Evolutionary conservation across 1,140 invertebrate genomes (phyloP).

Genomic region (Drosophila sturtevanti): DNA sequence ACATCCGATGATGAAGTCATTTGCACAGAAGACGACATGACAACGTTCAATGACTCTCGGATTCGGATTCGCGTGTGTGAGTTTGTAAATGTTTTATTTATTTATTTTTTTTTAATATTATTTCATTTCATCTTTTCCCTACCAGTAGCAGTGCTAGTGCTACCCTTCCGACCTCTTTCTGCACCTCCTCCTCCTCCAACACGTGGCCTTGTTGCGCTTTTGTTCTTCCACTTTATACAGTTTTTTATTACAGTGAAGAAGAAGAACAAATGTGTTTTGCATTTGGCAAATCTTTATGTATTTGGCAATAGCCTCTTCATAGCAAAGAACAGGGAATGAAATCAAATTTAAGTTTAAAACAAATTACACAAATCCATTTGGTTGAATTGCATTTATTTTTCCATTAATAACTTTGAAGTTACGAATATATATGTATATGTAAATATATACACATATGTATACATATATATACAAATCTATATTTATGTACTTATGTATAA

Average conservation of each 20-base stretch:
- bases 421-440: too few species aligned
- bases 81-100: constrained; percentile 25
- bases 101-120: too few species aligned
- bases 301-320: constrained; percentile 55
- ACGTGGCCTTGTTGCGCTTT: neutral
- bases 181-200: neutral
- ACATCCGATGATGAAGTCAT: constrained; percentile 66
- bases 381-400: too few species aligned
- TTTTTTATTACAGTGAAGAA: constrained; percentile 44
- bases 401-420: too few species aligned
- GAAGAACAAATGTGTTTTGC: constrained; percentile 29
- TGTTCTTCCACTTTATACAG: constrained; percentile 12
- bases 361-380: constrained; percentile 11
- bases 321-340: constrained; percentile 15
- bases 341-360: constrained; percentile 43
- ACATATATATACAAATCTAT: too few species aligned
- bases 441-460: too few species aligned
- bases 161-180: neutral
- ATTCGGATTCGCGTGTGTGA: constrained; percentile 37
- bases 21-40: constrained; percentile 36
- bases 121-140: constrained; percentile 8
- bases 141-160: neutral
- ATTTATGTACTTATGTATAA: too few species aligned
- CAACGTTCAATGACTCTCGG: constrained; percentile 65
- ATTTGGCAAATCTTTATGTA: constrained; percentile 39